phyloP scores from a whole-genome alignment of 2,113 vertebrate genomes.

The Pteropus alecto region DNA sequence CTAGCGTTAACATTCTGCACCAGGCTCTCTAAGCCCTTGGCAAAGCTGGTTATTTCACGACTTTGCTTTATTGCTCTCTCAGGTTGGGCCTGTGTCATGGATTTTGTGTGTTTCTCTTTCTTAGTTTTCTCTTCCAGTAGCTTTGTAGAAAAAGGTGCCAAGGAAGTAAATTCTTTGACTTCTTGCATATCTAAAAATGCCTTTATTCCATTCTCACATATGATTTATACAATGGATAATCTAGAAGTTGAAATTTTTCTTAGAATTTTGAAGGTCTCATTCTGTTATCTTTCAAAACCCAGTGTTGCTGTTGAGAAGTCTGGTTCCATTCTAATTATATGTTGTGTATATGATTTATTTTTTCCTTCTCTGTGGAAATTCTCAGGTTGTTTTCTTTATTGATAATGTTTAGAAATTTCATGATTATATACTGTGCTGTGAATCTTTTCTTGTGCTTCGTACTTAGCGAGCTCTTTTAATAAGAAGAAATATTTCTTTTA shows the following conservation, averaged over 20 bases:
- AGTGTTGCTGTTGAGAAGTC: background rate
- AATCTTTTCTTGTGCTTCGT: background rate
- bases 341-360: background rate
- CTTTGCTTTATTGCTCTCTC: background rate
- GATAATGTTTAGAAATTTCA: background rate
- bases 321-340: background rate
- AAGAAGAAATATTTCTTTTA: background rate
- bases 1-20: accelerated
- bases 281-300: background rate
- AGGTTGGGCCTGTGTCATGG: background rate
- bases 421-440: background rate
- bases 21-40: background rate
- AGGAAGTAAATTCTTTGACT: background rate
- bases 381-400: background rate
- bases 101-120: background rate
- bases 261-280: background rate
- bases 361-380: background rate
- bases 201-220: background rate
- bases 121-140: background rate
- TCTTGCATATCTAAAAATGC: background rate
- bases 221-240: background rate
- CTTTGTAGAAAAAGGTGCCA: background rate
- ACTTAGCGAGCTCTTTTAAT: background rate
- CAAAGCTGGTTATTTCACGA: background rate
- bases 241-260: background rate